Evolutionary conservation across 2,797 vertebrate genomes (phyloP).

Genomic region (Danio tinwini): DNA sequence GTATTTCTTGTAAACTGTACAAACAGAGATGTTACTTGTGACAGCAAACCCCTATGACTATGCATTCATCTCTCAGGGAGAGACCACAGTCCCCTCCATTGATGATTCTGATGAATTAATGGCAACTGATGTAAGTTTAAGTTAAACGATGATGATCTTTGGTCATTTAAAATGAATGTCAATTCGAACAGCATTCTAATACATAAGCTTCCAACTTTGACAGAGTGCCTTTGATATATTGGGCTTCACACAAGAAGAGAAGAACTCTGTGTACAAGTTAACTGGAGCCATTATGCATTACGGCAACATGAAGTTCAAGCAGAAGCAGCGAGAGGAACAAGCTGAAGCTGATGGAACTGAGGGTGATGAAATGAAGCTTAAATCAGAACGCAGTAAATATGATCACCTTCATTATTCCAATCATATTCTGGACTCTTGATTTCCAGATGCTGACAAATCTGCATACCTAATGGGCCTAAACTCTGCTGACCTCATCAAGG

Average conservation of each 20-base stretch:
- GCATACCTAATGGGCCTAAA: constrained; percentile 90
- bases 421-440: constrained; percentile 2
- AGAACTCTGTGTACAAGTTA: constrained; percentile 89
- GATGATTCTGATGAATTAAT: constrained; percentile 89
- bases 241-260: constrained; percentile 91
- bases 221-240: constrained; percentile 89
- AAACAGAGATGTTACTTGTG: constrained; percentile 88
- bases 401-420: not conserved
- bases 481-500: constrained; percentile 89
- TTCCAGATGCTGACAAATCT: constrained; percentile 86
- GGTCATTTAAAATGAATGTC: not conserved
- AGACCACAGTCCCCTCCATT: constrained; percentile 89
- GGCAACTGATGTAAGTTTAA: constrained; percentile 86
- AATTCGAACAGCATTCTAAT: not conserved
- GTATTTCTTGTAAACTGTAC: not conserved
- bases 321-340: constrained; percentile 89
- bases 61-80: constrained; percentile 91
- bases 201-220: not conserved
- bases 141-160: not conserved
- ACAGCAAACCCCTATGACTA: constrained; percentile 94
- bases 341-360: constrained; percentile 91
- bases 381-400: not conserved
- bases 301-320: constrained; percentile 95
- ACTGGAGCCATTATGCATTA: constrained; percentile 91
- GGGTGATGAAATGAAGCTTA: constrained; percentile 67